Evolutionary conservation across 1,140 invertebrate species (phyloP), one percentile per base, ranked within the genome.

Genomic region (Diachasma alloeum): DNA sequence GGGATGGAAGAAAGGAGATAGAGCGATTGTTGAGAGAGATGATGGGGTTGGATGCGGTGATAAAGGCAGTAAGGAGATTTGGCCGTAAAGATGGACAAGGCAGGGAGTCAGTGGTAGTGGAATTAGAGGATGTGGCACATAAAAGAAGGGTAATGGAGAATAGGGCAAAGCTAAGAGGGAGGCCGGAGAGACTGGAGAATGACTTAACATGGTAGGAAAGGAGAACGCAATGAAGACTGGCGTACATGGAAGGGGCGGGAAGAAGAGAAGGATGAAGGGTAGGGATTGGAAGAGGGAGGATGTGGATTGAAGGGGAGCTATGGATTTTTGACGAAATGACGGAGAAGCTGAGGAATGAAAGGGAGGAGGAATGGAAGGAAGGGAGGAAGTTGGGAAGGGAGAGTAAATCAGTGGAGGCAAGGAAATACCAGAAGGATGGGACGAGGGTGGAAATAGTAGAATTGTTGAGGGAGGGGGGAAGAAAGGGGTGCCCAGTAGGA

Each of bases 121-220:
- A 72, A 67, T 13, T 77, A 17, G 48, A 48, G n/a, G 10, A 59
- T 1, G 59, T 56, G 75, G 69, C 72, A 37, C 36, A 8, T 13
- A 72, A 76, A 66, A 17, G 66, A 46, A 4, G 66, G n/a, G 26
- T 48, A 0, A 76, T 76, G 75, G 59, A 15, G 39, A 46, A 36
- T 56, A 76, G 72, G 46, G 63, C 59, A 26, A 39, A 17, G 10
- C 75, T 76, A 22, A 70, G 19, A 42, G 39, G 24, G 6, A 76
- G 17, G 13, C 15, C 31, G 9, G 37, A 72, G 44, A 42, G 39
- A 17, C 46, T 71, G 10, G 75, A 76, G 1, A 4, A 76, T 66
- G 75, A 76, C 26, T 11, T 26, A 6, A 72, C 53, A 22, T 15
- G 42, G 4, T 42, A 76, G 36, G 66, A 76, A 39, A 72, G 53